Percentiles rank a stretch among this genome's conserved stretches.
Evolutionary conservation across 2,888 invertebrate genomes (phyloP).

Genomic region (Lochmaea capreae): DNA sequence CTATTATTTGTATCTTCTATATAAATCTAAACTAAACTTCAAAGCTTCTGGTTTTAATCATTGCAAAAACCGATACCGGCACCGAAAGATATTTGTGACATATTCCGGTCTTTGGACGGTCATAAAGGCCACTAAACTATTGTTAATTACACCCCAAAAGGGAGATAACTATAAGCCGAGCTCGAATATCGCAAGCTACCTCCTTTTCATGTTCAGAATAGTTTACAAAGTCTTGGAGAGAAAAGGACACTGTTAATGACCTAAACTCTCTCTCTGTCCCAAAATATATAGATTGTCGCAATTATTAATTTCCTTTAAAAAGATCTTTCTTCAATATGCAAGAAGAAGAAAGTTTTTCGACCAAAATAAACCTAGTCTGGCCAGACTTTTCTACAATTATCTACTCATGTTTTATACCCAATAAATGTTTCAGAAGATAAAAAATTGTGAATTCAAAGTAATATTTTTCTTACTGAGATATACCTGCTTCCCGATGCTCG

Average conservation of each 20-base stretch:
- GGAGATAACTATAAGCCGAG: conserved; percentile 29
- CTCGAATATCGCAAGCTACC: background rate
- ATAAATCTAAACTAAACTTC: background rate
- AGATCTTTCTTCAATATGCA: background rate
- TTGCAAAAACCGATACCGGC: conserved; percentile 13
- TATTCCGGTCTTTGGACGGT: conserved; percentile 31
- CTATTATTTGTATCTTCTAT: background rate
- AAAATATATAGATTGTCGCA: background rate
- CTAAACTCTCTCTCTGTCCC: conserved; percentile 4
- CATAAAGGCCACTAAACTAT: conserved; percentile 35
- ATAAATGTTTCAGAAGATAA: background rate
- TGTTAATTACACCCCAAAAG: conserved; percentile 33
- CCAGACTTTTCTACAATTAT: background rate
- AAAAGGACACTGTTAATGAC: conserved; percentile 15
- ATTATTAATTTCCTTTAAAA: background rate
- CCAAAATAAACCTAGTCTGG: too few species aligned
- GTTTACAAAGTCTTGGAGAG: conserved; percentile 11
- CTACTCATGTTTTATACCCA: background rate
- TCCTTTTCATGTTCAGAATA: conserved; percentile 23
- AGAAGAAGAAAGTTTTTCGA: too few species aligned
- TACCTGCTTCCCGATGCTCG: conserved; percentile 8
- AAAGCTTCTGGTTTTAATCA: background rate
- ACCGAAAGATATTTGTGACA: conserved; percentile 18
- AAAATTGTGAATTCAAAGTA: background rate
- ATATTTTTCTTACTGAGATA: conserved; percentile 8